Evolutionary conservation across 2,797 vertebrate genomes (phyloP).

Genomic region (Phalanger gymnotis): DNA sequence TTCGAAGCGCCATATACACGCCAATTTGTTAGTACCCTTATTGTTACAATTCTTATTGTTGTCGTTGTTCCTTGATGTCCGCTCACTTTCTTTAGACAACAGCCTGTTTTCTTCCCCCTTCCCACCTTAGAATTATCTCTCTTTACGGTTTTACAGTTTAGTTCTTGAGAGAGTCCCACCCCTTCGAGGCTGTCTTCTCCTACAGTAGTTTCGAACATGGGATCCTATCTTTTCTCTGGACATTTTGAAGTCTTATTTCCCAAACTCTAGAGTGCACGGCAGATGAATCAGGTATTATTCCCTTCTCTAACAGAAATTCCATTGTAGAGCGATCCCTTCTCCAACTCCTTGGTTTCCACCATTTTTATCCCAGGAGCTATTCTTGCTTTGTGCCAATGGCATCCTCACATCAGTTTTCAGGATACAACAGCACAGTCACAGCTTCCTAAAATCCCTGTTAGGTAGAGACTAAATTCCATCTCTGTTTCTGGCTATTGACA

Average conservation of each 20-base stretch:
- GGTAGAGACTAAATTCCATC: not conserved
- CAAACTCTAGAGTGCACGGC: not conserved
- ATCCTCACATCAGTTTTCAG: not conserved
- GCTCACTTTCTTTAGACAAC: not conserved
- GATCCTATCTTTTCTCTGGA: not conserved
- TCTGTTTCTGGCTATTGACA: not conserved
- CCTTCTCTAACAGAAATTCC: not conserved
- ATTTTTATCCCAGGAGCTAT: not conserved
- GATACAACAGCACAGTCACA: not conserved
- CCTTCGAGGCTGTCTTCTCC: not conserved
- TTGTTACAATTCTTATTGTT: not conserved
- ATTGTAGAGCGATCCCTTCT: not conserved
- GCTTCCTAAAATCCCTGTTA: not conserved
- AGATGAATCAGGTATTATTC: not conserved
- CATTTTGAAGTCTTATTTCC: not conserved
- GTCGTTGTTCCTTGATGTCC: not conserved
- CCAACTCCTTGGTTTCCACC: not conserved
- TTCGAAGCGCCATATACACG: not conserved
- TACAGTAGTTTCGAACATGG: not conserved
- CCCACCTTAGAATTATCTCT: not conserved
- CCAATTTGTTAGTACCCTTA: too few species aligned
- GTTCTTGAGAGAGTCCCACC: not conserved
- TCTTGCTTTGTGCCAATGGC: not conserved
- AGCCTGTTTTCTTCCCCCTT: not conserved
- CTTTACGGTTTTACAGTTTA: not conserved